A percentile compares a stretch with the other conserved stretches of the same genome.
Evolutionary conservation across 2,797 vertebrate genomes (phyloP).

Genomic region (Macroramphosus scolopax): DNA sequence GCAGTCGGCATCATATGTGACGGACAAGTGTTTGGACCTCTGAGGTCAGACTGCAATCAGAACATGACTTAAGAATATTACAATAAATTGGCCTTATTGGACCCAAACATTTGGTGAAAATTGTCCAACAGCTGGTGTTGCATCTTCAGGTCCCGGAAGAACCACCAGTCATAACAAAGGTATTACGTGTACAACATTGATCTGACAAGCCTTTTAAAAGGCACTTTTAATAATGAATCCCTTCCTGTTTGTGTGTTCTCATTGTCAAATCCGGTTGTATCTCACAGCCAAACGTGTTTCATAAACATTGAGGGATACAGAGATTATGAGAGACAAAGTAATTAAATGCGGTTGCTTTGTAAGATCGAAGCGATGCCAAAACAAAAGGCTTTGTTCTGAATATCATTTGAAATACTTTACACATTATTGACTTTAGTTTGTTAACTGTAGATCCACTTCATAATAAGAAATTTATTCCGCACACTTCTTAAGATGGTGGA

Average conservation of each 20-base stretch:
- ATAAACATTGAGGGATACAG: conserved; percentile 25
- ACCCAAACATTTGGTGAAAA: conserved; percentile 7
- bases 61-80: background rate
- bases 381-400: no score
- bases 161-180: conserved; percentile 15
- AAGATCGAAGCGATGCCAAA: no score
- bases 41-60: conserved; percentile 6
- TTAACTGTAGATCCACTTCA: no score
- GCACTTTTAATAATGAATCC: conserved; percentile 54
- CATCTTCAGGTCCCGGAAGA: conserved; percentile 14
- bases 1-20: conserved; percentile 1
- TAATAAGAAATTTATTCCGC: no score
- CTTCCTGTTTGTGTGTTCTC: conserved; percentile 46
- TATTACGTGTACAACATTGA: conserved; percentile 38
- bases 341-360: no score
- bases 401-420: no score
- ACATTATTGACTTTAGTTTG: no score
- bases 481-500: no score
- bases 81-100: conserved; percentile 6
- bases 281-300: conserved; percentile 27
- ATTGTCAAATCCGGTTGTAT: conserved; percentile 41
- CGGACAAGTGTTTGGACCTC: conserved; percentile 14
- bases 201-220: conserved; percentile 46
- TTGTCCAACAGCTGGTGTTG: conserved; percentile 4
- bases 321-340: conserved; percentile 13